Conservation (phyloP, 2,888 invertebrate species). For the Mantis religiosa region DNA sequence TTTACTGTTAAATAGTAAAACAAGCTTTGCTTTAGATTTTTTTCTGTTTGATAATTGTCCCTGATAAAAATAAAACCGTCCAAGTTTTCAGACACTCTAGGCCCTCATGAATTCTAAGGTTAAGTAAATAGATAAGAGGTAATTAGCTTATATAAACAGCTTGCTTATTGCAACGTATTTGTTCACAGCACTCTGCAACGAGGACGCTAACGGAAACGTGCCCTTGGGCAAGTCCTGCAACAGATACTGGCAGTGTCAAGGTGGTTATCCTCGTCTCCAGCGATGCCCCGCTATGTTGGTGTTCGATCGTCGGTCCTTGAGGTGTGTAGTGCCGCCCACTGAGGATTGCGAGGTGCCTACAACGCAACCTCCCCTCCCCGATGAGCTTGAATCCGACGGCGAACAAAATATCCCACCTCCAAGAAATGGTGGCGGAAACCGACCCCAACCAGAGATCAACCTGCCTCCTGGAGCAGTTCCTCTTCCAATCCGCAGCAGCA, state of each 20-base stretch:
- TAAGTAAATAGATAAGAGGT: too few relatives aligned
- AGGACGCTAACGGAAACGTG: conserved; percentile 86
- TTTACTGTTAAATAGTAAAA: too few relatives aligned
- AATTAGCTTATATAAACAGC: too few relatives aligned
- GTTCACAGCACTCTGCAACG: conserved; percentile 81
- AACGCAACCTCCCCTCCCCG: conserved; percentile 58
- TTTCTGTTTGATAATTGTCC: too few relatives aligned
- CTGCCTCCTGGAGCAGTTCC: conserved; percentile 27
- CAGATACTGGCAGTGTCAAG: conserved; percentile 91
- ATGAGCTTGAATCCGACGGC: conserved; percentile 33
- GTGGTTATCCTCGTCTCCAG: conserved; percentile 86
- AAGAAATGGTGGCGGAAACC: conserved; percentile 18
- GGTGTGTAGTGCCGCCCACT: conserved; percentile 85
- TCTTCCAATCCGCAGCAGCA: conserved; percentile 25
- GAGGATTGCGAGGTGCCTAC: conserved; percentile 84
- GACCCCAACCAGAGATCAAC: conserved; percentile 18
- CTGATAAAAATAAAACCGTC: too few relatives aligned
- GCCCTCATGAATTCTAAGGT: too few relatives aligned
- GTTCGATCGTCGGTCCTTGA: conserved; percentile 72
- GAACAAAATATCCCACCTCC: conserved; percentile 32
- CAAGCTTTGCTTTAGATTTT: too few relatives aligned
- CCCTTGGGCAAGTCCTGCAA: conserved; percentile 89
- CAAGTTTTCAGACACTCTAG: too few relatives aligned
- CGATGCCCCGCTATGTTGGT: conserved; percentile 88
- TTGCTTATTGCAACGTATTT: background rate